Evolutionary conservation across 1,140 invertebrate species (phyloP), one percentile per base, ranked within the genome.

Genomic region (Temnothorax longispinosus): DNA sequence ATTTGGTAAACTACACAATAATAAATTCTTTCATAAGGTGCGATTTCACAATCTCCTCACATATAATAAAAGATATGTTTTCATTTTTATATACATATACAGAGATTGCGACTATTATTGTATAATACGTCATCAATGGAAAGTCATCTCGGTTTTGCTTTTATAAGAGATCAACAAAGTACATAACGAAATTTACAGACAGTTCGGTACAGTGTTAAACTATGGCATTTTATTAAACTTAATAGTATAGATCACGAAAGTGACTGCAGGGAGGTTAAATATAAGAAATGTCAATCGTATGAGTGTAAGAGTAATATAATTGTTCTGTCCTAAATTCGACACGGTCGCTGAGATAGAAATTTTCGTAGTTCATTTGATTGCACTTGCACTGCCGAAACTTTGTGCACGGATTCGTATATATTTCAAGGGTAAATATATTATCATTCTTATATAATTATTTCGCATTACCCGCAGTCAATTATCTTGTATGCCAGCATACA

Each of bases 1-100:
- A 93, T 94, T 92, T 92, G 88, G 69, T 90, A 91, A 93, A 92
- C 93, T 94, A 94, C 91, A 94, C 91, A 90, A 91, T 93, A 93
- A 85, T 92, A 90, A 86, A 87, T 58, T 52, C 35, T 87, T 75
- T 86, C 15, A 90, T 82, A 86, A 87, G 77, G 88, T 88, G 80
- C 64, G 35, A 75, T 74, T 87, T 85, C 89, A 93, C 85, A 91
- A 92, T 89, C 21, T 78, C 38, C 75, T 87, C 72, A 38, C 3
- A 47, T 2, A 78, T 35, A 92, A 92, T 75, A 87, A 71, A 91
- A 75, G 72, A 88, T 91, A 85, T 84, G 88, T 86, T 82, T 80
- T 84, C 52, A 72, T 89, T 52, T 84, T 47, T 64, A 88, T 44
- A 75, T 13, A 38, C 27, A 75, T 15, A 38, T 38, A 60, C 32